Evolutionary conservation across 2,113 vertebrate genomes (phyloP), one percentile per base, ranked within the genome.

Genomic region (Tauraco erythrolophus): DNA sequence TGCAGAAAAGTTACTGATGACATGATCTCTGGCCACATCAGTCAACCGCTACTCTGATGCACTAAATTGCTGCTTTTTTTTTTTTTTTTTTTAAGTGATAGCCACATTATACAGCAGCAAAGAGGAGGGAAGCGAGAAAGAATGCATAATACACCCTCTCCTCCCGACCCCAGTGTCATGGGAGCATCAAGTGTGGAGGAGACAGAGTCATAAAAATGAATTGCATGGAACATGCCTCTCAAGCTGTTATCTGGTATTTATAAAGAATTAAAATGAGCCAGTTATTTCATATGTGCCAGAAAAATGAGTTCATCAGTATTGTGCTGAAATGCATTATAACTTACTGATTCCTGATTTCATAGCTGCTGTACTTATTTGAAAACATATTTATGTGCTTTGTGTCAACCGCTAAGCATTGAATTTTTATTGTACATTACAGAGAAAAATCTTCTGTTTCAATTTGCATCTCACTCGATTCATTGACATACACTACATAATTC

Each of bases 381-480:
- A 98, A 96, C 96, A 85, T 91, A 97, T 96, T 97, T 94, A 92
- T 89, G 66, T 91, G 89, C 79, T 95, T 95, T 90, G 72, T 92
- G 92, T 91, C 91, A 96, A 91, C 92, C 83, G 88, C 94, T 81
- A 91, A 82, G 66, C 96, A 89, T 86, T 95, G 97, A 86, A 95
- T 97, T 97, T 97, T 97, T 96, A 96, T 97, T 96, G 95, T 95
- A 61, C 56, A 91, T 96, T 95, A 96, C 60, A 77, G 96, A 88
- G 39, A 57, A 93, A 94, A 94, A 57, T 80, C 56, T 84, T 81
- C 57, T 83, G 91, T 92, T 97, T 89, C 48, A 85, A 86, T 95
- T 95, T 94, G 94, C 94, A 96, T 95, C 92, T 95, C 54, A 27
- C 86, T 92, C 17, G 83, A 58, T 41, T 72, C 60, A 75, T 17